These are phyloP conservation scores for Phenganax marumi DNA, from an alignment of 92 coral and sea anemone species.

Conservation along the genomic window DNA sequence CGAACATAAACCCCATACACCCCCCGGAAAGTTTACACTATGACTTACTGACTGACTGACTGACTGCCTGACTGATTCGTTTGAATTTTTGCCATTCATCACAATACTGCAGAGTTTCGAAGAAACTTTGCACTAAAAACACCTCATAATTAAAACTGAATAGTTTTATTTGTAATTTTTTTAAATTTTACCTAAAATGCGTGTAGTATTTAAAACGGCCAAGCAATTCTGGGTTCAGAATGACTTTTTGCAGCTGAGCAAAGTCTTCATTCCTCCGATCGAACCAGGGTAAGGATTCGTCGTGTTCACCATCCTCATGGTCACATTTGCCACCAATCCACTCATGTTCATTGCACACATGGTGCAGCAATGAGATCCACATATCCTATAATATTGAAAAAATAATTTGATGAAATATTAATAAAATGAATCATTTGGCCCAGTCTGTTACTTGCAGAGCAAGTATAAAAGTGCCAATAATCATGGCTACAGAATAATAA, in stretches of 20 bases:
- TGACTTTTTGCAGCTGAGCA: slow-evolving; percentile 30
- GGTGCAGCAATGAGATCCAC: slow-evolving; percentile 5
- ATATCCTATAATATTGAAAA: neutral
- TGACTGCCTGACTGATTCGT: too few relatives aligned
- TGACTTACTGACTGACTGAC: too few relatives aligned
- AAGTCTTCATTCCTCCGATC: slow-evolving; percentile 30
- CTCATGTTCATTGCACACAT: neutral
- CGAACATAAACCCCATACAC: too few relatives aligned
- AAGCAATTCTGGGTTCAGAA: slow-evolving; percentile 35
- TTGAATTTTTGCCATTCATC: too few relatives aligned
- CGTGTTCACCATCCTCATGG: slow-evolving; percentile 3
- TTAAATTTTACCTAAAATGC: too few relatives aligned
- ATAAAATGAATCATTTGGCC: neutral
- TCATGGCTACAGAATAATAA: neutral
- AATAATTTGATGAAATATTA: neutral
- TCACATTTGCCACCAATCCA: slow-evolving; percentile 5
- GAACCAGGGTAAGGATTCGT: slow-evolving; percentile 14
- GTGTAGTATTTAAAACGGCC: slow-evolving; percentile 7
- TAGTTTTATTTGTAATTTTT: too few relatives aligned
- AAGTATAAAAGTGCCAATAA: neutral
- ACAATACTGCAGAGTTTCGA: too few relatives aligned
- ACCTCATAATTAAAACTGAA: too few relatives aligned
- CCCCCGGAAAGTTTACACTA: too few relatives aligned
- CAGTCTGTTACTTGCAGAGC: neutral
- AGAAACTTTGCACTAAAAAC: too few relatives aligned